Evolutionary conservation across 1,140 invertebrate genomes (phyloP).

Genomic region (Paraescarpia echinospica): DNA sequence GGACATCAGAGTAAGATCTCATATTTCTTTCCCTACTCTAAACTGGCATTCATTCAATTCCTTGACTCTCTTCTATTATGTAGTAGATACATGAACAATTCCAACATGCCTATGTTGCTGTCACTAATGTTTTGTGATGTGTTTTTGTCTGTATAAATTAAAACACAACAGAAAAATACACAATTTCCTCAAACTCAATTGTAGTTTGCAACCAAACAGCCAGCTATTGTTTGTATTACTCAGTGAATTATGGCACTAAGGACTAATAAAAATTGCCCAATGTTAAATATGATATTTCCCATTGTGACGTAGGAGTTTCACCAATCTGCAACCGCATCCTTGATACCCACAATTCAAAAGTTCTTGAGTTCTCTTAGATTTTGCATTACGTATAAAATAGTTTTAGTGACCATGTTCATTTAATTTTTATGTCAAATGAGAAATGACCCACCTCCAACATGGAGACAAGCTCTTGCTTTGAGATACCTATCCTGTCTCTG

Average conservation of each 20-base stretch:
- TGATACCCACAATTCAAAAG: no score
- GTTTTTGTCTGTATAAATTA: no score
- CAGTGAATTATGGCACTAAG: background rate
- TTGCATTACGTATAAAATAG: background rate
- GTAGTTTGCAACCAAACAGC: background rate
- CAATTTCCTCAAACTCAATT: background rate
- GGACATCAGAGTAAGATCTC: no score
- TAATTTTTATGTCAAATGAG: background rate
- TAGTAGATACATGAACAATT: no score
- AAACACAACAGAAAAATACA: no score
- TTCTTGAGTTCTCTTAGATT: background rate
- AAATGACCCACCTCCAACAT: conserved; percentile 83
- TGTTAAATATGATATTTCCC: background rate
- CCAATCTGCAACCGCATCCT: no score
- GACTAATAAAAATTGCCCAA: background rate
- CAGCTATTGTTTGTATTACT: background rate
- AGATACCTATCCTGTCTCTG: conserved; percentile 96
- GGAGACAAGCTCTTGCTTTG: conserved; percentile 94
- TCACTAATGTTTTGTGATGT: no score
- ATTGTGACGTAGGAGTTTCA: no score
- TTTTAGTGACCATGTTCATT: background rate
- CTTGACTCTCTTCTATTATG: no score
- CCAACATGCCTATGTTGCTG: no score
- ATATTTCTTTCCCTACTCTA: no score
- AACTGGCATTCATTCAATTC: no score